Base-by-base conservation (phyloP, 2,888 invertebrate species). In the Drosophila pegasa region DNA sequence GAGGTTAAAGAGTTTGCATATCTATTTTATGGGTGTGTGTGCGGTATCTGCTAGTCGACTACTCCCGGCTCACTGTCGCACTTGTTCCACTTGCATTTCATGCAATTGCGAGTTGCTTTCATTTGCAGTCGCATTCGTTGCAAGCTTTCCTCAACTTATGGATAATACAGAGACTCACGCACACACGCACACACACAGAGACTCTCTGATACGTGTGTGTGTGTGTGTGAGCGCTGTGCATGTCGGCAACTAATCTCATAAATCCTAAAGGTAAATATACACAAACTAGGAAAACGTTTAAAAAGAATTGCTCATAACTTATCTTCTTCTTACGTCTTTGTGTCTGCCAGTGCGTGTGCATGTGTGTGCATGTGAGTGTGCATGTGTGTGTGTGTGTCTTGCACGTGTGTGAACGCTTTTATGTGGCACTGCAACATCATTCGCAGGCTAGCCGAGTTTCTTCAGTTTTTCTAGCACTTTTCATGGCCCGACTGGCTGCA, bases 221-320 rank as follows among this genome's bases (percentile, higher is more conserved):
- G 33, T 27, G n/a, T 22, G 41, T 22, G 22, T 25, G 43, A 63
- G 45, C 52, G 45, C 27, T 22, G 64, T 57, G 63, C 61, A 61
- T 58, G 70, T 74, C 69, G 76, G 83, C 60, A 82, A 74, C 80
- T 83, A 87, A 83, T 83, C 87, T 84, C 84, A 87, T 84, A 87
- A 83, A 83, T 83, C 83, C 81, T 84, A 84, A 87, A 87, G 87
- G 83, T 87, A 87, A 83, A 87, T 69, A 87, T 67, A 83, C 72
- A 73, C 71, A 83, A 86, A 75, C 73, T 75, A 68, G 78, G 59
- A 72, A 72, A 82, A 80, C 80, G 77, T 77, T 82, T 82, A 77
- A 83, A 83, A 87, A 86, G 80, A 82, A 86, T 77, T 80, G 71
- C 77, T 77, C 68, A 72, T 73, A 83, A 76, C 65, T 86, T 70